Percentiles rank a stretch among this genome's conserved stretches.
phyloP scores from a whole-genome alignment of 2,113 vertebrate genomes.

The Datnioides undecimradiatus region DNA sequence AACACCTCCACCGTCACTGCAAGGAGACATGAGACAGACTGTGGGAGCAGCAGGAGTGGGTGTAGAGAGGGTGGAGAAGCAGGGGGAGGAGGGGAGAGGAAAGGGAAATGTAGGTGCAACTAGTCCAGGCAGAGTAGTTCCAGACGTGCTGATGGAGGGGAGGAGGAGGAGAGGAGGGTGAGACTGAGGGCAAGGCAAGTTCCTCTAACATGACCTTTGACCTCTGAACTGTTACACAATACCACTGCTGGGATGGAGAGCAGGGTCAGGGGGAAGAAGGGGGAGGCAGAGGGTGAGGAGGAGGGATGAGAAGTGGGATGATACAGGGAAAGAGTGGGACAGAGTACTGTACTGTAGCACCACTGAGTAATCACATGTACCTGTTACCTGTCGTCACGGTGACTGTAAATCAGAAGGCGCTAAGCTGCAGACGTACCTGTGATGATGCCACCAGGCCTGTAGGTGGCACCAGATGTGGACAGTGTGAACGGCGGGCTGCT shows the following conservation, averaged over 20 bases:
- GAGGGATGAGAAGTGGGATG: not conserved
- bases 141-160: not conserved
- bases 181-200: not conserved
- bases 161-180: not conserved
- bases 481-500: conserved; percentile 48
- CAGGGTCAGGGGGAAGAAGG: not conserved
- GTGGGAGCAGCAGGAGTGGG: not conserved
- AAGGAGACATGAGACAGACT: not conserved
- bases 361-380: too few species aligned
- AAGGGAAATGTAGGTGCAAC: not conserved
- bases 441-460: conserved; percentile 61
- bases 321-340: too few species aligned
- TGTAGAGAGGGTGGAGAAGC: not conserved
- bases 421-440: conserved; percentile 43
- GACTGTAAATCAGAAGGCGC: too few species aligned
- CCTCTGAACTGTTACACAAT: not conserved
- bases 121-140: too few species aligned
- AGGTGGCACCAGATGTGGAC: conserved; percentile 41
- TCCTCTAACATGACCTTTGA: conserved; percentile 8
- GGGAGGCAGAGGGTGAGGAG: not conserved
- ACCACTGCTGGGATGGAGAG: not conserved
- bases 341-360: too few species aligned
- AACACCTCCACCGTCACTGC: conserved; percentile 69
- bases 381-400: too few species aligned
- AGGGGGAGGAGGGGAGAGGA: not conserved